Percentiles rank a stretch among this genome's conserved stretches.
Conservation (phyloP, 2,797 vertebrate genomes). For the Graptemys geographica region DNA sequence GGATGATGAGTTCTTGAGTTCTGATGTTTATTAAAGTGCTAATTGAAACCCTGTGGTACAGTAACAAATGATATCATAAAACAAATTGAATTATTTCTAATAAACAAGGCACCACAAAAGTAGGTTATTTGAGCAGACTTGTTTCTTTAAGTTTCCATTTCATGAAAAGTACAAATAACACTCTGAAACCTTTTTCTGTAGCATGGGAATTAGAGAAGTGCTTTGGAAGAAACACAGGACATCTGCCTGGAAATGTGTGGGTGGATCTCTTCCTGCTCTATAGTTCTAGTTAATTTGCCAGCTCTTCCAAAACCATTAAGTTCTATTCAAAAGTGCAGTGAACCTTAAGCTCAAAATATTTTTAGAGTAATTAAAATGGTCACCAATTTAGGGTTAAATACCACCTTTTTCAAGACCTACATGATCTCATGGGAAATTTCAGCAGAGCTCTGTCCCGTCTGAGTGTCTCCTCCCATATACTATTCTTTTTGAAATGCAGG, state of each 20-base stretch:
- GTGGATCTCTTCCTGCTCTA: neutral
- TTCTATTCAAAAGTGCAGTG: neutral
- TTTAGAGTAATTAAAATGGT: neutral
- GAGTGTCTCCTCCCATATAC: neutral
- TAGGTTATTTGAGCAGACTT: constrained; percentile 19
- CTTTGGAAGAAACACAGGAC: neutral
- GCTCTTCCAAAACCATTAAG: neutral
- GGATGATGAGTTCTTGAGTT: constrained; percentile 73
- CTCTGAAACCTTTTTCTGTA: constrained; percentile 64
- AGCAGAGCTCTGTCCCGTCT: neutral
- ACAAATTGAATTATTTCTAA: constrained; percentile 75
- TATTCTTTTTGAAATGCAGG: constrained; percentile 19
- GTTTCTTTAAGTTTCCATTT: constrained; percentile 58
- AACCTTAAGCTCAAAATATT: neutral
- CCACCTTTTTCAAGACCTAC: neutral
- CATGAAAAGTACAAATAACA: constrained; percentile 53
- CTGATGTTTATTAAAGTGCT: constrained; percentile 79
- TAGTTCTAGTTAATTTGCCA: neutral
- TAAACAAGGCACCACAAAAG: constrained; percentile 74
- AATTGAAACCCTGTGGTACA: constrained; percentile 72
- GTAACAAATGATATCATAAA: constrained; percentile 80
- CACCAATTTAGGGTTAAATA: neutral
- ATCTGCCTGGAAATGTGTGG: neutral
- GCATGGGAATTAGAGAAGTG: constrained; percentile 34
- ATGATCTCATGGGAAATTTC: neutral